A percentile compares a stretch with the other conserved stretches of the same genome.
phyloP scores from a whole-genome alignment of 2,797 vertebrate genomes.

The Diplodus puntazzo region DNA sequence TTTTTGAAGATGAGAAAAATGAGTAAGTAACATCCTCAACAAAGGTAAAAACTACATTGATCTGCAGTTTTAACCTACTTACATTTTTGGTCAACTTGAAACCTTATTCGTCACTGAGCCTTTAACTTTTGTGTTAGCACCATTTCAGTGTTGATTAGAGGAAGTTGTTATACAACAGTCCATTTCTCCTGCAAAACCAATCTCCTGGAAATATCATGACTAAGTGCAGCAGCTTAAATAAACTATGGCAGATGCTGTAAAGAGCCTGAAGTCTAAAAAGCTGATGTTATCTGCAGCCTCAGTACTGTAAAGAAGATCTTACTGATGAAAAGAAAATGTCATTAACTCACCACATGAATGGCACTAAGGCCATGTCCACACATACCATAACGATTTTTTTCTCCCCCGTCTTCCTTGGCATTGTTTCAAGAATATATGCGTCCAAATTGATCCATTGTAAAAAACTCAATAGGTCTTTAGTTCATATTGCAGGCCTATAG shows the following conservation, averaged over 20 bases:
- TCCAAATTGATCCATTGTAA: too few species aligned
- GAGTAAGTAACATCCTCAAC: too few species aligned
- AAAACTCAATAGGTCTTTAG: too few species aligned
- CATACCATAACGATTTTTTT: too few species aligned
- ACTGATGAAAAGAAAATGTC: constrained; percentile 12
- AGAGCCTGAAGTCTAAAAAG: not conserved
- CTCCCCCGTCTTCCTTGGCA: too few species aligned
- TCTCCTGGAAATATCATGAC: constrained; percentile 1
- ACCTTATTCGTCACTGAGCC: too few species aligned
- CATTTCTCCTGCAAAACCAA: not conserved
- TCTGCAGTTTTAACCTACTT: too few species aligned
- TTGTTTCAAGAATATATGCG: too few species aligned
- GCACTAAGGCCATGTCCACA: not conserved
- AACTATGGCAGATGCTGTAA: not conserved
- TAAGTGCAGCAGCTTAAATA: constrained; percentile 2
- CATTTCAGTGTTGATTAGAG: not conserved
- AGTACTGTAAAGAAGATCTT: constrained; percentile 15
- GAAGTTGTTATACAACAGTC: not conserved
- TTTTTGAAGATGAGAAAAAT: too few species aligned
- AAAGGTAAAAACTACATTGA: too few species aligned
- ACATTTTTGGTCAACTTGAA: too few species aligned
- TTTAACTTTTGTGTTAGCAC: not conserved
- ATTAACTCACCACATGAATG: constrained; percentile 38
- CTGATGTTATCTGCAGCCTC: constrained; percentile 11
- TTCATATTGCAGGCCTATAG: too few species aligned